These are phyloP conservation scores for Odobenus rosmarus DNA, from an alignment of 2,113 vertebrate species.

Conservation along the genomic window DNA sequence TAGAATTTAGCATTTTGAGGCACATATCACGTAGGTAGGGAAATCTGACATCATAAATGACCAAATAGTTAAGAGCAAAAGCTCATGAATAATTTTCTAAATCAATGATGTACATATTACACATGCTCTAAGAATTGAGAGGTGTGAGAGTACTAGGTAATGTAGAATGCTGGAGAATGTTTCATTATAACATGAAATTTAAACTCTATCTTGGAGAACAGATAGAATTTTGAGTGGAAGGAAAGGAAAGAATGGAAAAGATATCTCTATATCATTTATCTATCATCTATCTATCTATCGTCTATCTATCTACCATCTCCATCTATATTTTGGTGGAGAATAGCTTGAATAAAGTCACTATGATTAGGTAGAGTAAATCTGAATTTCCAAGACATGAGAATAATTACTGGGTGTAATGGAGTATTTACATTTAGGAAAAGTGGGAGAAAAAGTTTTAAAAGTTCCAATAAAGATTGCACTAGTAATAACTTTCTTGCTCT, in stretches of 20 bases:
- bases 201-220: not conserved
- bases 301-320: not conserved
- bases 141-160: not conserved
- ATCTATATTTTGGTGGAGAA: not conserved
- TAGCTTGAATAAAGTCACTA: not conserved
- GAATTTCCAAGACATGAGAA: not conserved
- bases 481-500: not conserved
- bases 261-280: not conserved
- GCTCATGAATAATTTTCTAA: not conserved
- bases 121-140: not conserved
- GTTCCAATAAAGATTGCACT: not conserved
- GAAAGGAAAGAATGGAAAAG: not conserved
- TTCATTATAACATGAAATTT: not conserved
- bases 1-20: not conserved
- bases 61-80: not conserved
- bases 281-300: not conserved
- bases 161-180: not conserved
- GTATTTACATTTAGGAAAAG: not conserved
- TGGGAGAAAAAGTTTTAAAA: not conserved
- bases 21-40: not conserved
- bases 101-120: not conserved
- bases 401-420: not conserved
- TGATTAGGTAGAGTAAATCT: conserved; percentile 8
- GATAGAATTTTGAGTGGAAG: not conserved
- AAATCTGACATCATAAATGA: not conserved